Percentiles rank a stretch among this genome's conserved stretches.
Evolutionary conservation across 2,113 vertebrate genomes (phyloP).

Genomic region (Callaeas wilsoni): DNA sequence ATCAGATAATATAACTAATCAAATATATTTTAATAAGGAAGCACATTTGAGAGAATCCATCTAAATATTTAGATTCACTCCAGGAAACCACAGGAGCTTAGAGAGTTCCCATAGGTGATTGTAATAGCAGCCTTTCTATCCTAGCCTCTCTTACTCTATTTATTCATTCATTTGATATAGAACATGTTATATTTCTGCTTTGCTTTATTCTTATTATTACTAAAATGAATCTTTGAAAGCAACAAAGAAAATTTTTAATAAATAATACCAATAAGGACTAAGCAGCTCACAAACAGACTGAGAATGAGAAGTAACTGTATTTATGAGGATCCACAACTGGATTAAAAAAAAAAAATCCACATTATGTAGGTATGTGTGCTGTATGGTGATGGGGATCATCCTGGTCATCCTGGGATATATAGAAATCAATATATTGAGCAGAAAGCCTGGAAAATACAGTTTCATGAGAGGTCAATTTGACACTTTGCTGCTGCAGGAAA

Average conservation of each 20-base stretch:
- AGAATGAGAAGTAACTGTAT: background rate
- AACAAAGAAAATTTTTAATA: background rate
- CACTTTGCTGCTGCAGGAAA: background rate
- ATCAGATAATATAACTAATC: background rate
- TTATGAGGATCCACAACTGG: background rate
- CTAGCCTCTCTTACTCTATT: background rate
- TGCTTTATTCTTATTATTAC: background rate
- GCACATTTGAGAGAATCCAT: background rate
- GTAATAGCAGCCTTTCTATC: background rate
- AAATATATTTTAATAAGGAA: background rate
- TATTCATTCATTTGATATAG: background rate
- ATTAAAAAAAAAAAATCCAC: background rate
- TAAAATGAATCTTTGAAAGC: background rate
- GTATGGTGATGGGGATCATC: background rate
- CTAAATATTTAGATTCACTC: background rate
- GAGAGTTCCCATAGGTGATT: background rate
- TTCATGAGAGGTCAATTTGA: background rate
- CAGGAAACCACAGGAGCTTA: background rate
- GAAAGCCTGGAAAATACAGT: background rate
- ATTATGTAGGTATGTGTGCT: background rate
- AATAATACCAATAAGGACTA: background rate
- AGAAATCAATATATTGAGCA: background rate
- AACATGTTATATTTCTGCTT: background rate
- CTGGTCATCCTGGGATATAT: background rate
- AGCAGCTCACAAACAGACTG: background rate